phyloP scores from a whole-genome alignment of 2,888 invertebrate species.

The Agelastica alni region DNA sequence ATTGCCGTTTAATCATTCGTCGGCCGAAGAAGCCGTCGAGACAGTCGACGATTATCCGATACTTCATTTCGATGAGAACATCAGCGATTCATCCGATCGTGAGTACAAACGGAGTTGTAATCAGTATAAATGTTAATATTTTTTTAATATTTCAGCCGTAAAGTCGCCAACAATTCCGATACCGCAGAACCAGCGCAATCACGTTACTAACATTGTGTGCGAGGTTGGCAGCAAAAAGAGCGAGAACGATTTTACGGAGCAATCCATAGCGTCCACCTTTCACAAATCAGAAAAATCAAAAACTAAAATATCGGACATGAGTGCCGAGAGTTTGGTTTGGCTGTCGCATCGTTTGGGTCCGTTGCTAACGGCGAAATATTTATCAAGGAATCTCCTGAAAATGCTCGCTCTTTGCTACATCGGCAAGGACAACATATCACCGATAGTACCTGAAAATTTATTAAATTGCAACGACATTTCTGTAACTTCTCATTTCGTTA shows the following conservation, averaged over 20 bases:
- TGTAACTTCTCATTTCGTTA: slow-evolving; percentile 67
- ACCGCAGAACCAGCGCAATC: slow-evolving; percentile 60
- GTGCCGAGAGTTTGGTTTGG: slow-evolving; percentile 88
- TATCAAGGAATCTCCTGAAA: slow-evolving; percentile 88
- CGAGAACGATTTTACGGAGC: slow-evolving; percentile 50
- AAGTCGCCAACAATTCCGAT: slow-evolving; percentile 73
- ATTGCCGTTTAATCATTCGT: slow-evolving; percentile 57
- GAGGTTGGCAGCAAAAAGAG: slow-evolving; percentile 67
- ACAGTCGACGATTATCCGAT: slow-evolving; percentile 52
- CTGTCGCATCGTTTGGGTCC: slow-evolving; percentile 92
- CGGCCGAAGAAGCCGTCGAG: slow-evolving; percentile 59
- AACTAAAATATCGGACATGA: slow-evolving; percentile 79
- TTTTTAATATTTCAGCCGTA: slow-evolving; percentile 26
- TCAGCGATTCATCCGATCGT: slow-evolving; percentile 42
- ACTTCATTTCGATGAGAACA: slow-evolving; percentile 58
- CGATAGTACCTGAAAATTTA: slow-evolving; percentile 54
- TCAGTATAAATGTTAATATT: too few relatives aligned
- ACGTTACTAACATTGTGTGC: slow-evolving; percentile 61
- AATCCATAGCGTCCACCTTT: slow-evolving; percentile 4
- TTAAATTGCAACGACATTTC: slow-evolving; percentile 63
- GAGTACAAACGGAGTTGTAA: too few relatives aligned
- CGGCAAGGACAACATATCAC: slow-evolving; percentile 70
- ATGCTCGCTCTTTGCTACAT: slow-evolving; percentile 95
- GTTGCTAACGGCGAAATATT: slow-evolving; percentile 86
- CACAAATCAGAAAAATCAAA: neutral